Base-by-base conservation (phyloP, 2,113 vertebrate species). In the Camelus bactrianus region DNA sequence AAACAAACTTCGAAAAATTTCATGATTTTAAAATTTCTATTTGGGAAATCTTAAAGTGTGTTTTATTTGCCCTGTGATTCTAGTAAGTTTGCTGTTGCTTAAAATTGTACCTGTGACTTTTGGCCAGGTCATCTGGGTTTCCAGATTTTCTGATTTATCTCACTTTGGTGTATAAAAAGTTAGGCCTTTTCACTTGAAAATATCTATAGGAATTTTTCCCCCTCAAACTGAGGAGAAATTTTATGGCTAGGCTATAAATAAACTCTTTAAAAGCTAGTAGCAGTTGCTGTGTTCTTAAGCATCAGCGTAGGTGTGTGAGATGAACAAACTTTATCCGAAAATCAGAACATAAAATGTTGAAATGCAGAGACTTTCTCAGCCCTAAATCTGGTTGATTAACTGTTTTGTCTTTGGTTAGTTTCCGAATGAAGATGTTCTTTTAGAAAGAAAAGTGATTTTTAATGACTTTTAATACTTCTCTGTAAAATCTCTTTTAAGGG, bases 401-500 rank as follows among this genome's bases (percentile, higher is more conserved):
- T 86, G 11, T 54, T 95, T 86, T 97, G 15, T 80, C 73, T 86
- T 97, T 94, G 72, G 30, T 79, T 93, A 88, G 69, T 83, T 97
- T 97, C 84, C 86, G 87, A 90, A 93, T 72, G 38, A 95, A 94
- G 58, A 79, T 89, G 38, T 89, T 96, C 64, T 91, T 84, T 69
- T 79, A 19, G 52, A 91, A 87, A 58, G 48, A 83, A 91, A 95
- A 89, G 54, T 76, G 82, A 62, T 64, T 87, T 95, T 73, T 96
- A 92, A 86, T 89, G 70, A 54, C 73, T 86, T 94, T 91, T 67
- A 95, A 88, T 97, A 80, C 72, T 97, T 65, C 65, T 97, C 88
- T 52, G 72, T 97, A 93, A 96, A 89, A 83, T 96, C 91, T 96
- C 94, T 92, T 91, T 69, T 93, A 96, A 96, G 94, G 46, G 50